Evolutionary conservation across 2,888 invertebrate genomes (phyloP).

Genomic region (Orchesellides sinensis): DNA sequence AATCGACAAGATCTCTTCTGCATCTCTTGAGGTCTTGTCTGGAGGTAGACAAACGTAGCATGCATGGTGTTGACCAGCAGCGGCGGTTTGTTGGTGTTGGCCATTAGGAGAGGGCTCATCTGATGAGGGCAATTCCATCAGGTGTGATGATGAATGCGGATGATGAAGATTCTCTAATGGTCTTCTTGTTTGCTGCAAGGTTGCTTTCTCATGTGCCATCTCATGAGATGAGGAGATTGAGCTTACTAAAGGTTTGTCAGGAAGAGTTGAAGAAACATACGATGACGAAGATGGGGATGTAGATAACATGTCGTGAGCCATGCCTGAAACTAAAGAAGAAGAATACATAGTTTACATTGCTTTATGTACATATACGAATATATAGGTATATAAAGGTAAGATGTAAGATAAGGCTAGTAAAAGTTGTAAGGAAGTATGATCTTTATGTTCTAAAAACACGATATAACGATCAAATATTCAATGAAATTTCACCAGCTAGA

Average conservation of each 20-base stretch:
- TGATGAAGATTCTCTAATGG: constrained; percentile 48
- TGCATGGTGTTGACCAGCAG: constrained; percentile 56
- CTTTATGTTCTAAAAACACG: too few relatives aligned
- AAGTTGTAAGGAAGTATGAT: too few relatives aligned
- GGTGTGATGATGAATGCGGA: constrained; percentile 37
- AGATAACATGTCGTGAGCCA: constrained; percentile 44
- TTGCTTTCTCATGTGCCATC: background rate
- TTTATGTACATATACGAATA: too few relatives aligned
- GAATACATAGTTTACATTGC: background rate
- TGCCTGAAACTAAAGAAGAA: constrained; percentile 35
- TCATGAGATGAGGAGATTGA: constrained; percentile 14
- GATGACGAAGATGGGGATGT: constrained; percentile 16
- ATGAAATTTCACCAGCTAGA: background rate
- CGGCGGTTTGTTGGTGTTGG: constrained; percentile 4
- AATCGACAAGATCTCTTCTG: constrained; percentile 56
- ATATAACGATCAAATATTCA: background rate
- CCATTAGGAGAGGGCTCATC: constrained; percentile 38
- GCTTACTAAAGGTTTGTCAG: constrained; percentile 11
- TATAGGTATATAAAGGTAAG: too few relatives aligned
- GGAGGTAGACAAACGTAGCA: constrained; percentile 68
- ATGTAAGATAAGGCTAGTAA: too few relatives aligned
- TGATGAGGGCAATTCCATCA: constrained; percentile 38
- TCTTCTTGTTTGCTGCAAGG: background rate
- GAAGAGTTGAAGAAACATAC: constrained; percentile 2
- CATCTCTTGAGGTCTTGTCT: constrained; percentile 60